These are phyloP conservation scores for Leptopilina boulardi DNA, from an alignment of 1,140 invertebrate species.

Conservation along the genomic window DNA sequence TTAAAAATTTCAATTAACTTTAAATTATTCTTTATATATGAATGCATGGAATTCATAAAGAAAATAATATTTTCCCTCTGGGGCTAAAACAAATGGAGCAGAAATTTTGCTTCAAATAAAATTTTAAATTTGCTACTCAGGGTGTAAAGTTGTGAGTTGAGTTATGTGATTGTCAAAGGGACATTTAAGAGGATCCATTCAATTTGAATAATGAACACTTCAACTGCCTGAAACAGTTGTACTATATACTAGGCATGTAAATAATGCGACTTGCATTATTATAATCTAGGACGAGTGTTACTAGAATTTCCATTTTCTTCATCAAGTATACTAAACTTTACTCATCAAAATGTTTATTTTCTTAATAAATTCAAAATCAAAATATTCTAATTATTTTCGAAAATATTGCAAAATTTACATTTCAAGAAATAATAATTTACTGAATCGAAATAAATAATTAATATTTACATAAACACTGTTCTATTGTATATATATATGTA, in stretches of 20 bases:
- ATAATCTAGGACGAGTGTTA: constrained; percentile 12
- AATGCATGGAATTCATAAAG: too few species aligned
- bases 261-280: constrained; percentile 21
- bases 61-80: background rate
- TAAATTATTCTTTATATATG: too few species aligned
- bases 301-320: background rate
- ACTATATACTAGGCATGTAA: background rate
- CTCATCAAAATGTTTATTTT: background rate
- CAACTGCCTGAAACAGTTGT: constrained; percentile 29
- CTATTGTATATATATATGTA: too few species aligned
- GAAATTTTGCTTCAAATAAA: constrained; percentile 4
- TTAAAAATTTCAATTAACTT: too few species aligned
- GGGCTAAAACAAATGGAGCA: background rate
- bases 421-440: too few species aligned
- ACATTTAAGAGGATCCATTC: constrained; percentile 24
- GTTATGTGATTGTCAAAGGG: constrained; percentile 28
- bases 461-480: too few species aligned
- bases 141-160: background rate
- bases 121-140: background rate
- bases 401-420: too few species aligned
- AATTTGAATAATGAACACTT: constrained; percentile 27
- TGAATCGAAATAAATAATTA: too few species aligned
- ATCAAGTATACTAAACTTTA: background rate
- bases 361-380: background rate
- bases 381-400: too few species aligned